phyloP scores from a whole-genome alignment of 2,888 invertebrate genomes.

The Orthosia gracilis region DNA sequence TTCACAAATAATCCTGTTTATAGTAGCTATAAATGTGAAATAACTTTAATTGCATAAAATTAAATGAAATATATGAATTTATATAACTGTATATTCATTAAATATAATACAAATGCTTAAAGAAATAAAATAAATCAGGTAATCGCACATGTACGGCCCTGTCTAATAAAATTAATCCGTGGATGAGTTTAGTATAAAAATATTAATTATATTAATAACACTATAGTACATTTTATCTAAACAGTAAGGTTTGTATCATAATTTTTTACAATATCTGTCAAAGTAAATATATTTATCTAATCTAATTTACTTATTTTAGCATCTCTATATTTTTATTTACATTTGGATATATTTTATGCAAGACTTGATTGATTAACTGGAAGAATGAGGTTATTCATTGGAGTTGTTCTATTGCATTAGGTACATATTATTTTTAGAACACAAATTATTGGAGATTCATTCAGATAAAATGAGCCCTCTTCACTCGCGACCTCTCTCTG shows the following conservation, averaged over 20 bases:
- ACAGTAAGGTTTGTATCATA: conserved; percentile 59
- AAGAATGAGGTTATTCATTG: conserved; percentile 31
- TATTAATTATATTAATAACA: conserved; percentile 72
- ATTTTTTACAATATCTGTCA: conserved; percentile 56
- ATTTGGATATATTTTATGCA: conserved; percentile 41
- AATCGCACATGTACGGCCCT: conserved; percentile 41
- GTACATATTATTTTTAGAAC: conserved; percentile 14
- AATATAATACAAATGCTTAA: conserved; percentile 64
- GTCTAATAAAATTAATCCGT: conserved; percentile 60
- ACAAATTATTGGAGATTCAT: conserved; percentile 48
- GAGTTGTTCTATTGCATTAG: conserved; percentile 33
- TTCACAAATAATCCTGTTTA: no score
- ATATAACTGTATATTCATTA: conserved; percentile 66
- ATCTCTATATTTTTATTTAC: conserved; percentile 58
- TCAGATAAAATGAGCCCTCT: conserved; percentile 19
- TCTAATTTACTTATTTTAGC: conserved; percentile 34
- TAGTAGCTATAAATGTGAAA: neutral
- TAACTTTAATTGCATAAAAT: neutral
- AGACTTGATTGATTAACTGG: conserved; percentile 33
- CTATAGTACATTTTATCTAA: conserved; percentile 64
- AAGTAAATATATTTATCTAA: conserved; percentile 49
- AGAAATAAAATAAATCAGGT: conserved; percentile 60
- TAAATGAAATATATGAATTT: conserved; percentile 8
- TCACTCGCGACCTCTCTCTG: neutral
- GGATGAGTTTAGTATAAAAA: conserved; percentile 74